Conservation (phyloP, 2,888 invertebrate genomes). For the Vanessa cardui region DNA sequence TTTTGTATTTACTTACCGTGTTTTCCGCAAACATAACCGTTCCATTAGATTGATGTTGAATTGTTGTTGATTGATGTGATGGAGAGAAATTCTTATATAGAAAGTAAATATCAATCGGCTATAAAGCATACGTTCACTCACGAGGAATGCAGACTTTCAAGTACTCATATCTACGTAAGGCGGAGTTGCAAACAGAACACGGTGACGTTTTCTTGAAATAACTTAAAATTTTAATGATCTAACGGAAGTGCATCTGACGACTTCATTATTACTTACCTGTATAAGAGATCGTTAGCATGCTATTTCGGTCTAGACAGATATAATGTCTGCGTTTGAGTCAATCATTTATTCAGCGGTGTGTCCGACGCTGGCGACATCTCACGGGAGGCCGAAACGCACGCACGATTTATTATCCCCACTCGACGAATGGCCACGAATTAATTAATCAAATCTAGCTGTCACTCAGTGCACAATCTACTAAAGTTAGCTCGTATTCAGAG, state of each 20-base stretch:
- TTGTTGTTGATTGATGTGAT: constrained; percentile 7
- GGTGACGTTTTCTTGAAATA: constrained; percentile 46
- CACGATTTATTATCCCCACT: constrained; percentile 78
- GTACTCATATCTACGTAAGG: neutral
- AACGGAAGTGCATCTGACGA: constrained; percentile 69
- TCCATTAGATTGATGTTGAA: neutral
- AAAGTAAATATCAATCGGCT: constrained; percentile 8
- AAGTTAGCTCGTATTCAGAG: constrained; percentile 60
- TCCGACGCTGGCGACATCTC: constrained; percentile 73
- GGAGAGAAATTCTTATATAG: constrained; percentile 4
- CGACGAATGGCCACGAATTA: constrained; percentile 71
- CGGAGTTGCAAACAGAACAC: constrained; percentile 16
- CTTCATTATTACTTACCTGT: constrained; percentile 78
- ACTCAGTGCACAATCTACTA: constrained; percentile 75
- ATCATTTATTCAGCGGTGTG: constrained; percentile 76
- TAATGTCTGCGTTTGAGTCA: constrained; percentile 73
- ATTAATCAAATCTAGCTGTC: constrained; percentile 81
- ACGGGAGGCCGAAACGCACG: constrained; percentile 71
- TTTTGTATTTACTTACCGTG: too few relatives aligned
- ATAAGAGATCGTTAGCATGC: constrained; percentile 76
- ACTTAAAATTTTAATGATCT: constrained; percentile 70
- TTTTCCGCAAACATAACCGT: too few relatives aligned
- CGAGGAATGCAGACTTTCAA: constrained; percentile 18
- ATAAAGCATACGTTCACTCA: constrained; percentile 5
- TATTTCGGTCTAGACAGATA: constrained; percentile 75